Conservation (phyloP, 2,113 vertebrate genomes). For the Pterocles burchelli region DNA sequence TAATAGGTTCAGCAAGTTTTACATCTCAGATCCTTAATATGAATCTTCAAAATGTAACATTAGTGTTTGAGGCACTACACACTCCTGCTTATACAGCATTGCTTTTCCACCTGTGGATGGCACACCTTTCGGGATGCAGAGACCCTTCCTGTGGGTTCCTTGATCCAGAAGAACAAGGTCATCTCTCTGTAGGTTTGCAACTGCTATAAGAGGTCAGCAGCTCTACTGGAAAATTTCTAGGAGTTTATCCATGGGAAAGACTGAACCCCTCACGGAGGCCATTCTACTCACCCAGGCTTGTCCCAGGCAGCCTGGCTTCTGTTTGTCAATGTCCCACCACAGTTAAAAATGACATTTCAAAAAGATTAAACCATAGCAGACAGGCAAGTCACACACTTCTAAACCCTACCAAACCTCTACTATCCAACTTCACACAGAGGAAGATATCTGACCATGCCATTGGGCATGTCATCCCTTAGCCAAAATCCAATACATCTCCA, state of each 20-base stretch:
- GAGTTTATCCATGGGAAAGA: not conserved
- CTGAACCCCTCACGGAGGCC: not conserved
- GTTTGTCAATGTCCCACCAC: not conserved
- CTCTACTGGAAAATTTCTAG: not conserved
- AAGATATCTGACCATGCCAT: not conserved
- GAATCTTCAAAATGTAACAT: not conserved
- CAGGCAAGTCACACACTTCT: not conserved
- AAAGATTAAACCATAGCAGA: not conserved
- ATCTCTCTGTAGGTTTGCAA: not conserved
- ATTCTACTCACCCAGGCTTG: not conserved
- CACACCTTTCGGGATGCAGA: not conserved
- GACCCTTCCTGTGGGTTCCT: not conserved
- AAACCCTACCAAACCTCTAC: not conserved
- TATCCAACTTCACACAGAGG: not conserved
- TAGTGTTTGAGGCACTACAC: fast-evolving
- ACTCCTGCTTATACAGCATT: not conserved
- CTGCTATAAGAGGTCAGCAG: not conserved
- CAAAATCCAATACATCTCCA: not conserved
- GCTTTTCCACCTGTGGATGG: not conserved
- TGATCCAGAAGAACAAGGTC: not conserved
- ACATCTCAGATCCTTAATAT: not conserved
- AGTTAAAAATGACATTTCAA: not conserved
- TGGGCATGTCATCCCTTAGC: not conserved
- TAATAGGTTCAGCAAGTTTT: not conserved
- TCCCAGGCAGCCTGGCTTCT: not conserved